These are phyloP conservation scores for Pollimyrus isidori DNA, from an alignment of 2,113 vertebrate genomes.

Conservation along the genomic window DNA sequence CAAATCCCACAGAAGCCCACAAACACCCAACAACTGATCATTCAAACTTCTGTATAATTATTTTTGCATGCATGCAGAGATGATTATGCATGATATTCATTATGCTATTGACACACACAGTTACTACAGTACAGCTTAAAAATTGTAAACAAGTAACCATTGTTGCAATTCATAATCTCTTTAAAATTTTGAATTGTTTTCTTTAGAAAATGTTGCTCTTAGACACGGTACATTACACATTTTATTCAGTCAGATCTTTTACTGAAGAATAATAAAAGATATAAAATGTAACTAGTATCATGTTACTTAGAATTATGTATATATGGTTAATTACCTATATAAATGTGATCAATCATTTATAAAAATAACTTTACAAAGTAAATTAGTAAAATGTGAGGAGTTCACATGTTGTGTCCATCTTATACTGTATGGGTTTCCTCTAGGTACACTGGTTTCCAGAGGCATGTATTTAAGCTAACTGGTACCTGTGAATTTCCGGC, in stretches of 20 bases:
- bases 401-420: not conserved
- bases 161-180: not conserved
- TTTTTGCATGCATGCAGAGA: slow-evolving; percentile 52
- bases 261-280: not conserved
- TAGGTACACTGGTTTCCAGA: not conserved
- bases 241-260: not conserved
- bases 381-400: not conserved
- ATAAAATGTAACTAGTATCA: not conserved
- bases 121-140: slow-evolving; percentile 30
- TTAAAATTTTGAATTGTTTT: not conserved
- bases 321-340: not conserved
- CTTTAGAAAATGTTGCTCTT: not conserved
- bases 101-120: slow-evolving; percentile 46
- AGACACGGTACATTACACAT: not conserved
- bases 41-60: slow-evolving; percentile 51
- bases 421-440: not conserved
- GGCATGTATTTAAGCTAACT: not conserved
- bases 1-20: slow-evolving; percentile 57
- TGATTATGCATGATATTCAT: slow-evolving; percentile 46
- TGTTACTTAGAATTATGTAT: not conserved
- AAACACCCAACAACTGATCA: slow-evolving; percentile 55
- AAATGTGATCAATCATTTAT: not conserved
- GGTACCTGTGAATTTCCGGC: not conserved
- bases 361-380: not conserved
- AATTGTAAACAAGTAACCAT: slow-evolving; percentile 39